Evolutionary conservation across 2,113 vertebrate genomes (phyloP).

Genomic region (Sebastes schlegelii): DNA sequence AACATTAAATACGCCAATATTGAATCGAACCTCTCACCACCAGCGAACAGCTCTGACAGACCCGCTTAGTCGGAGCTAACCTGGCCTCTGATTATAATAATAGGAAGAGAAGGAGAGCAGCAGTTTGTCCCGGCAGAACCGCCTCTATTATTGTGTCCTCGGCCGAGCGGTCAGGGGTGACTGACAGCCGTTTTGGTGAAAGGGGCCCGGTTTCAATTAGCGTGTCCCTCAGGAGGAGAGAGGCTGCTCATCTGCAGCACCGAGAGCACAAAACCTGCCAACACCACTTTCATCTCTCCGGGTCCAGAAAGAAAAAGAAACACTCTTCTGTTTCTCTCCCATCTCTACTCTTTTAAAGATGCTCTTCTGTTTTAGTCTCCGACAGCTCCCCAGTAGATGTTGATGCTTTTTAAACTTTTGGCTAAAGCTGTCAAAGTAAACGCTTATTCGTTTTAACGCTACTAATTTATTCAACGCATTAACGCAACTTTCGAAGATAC

Average conservation of each 20-base stretch:
- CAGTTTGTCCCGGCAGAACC: slow-evolving; percentile 7
- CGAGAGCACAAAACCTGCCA: slow-evolving; percentile 51
- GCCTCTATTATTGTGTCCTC: slow-evolving; percentile 21
- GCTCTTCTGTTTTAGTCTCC: not conserved
- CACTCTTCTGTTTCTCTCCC: not conserved
- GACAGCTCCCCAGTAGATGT: not conserved
- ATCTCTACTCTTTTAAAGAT: not conserved
- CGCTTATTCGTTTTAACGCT: no score
- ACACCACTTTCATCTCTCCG: slow-evolving; percentile 9
- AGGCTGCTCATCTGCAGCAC: slow-evolving; percentile 27
- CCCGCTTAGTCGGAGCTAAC: slow-evolving; percentile 7
- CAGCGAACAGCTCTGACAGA: not conserved
- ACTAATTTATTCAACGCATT: no score
- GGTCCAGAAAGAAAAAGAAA: not conserved
- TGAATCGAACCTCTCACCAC: not conserved
- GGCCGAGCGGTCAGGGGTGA: slow-evolving; percentile 22
- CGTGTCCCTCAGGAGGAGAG: slow-evolving; percentile 32
- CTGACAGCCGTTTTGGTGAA: slow-evolving; percentile 47
- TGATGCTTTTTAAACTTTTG: not conserved
- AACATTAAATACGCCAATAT: not conserved
- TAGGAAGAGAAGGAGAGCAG: not conserved
- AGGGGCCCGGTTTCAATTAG: slow-evolving; percentile 54
- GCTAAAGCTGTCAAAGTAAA: no score
- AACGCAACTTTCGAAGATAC: no score
- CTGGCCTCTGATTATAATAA: slow-evolving; percentile 1